These are phyloP conservation scores for Rhodinocichla rosea DNA, from an alignment of 2,113 vertebrate species.

Conservation along the genomic window DNA sequence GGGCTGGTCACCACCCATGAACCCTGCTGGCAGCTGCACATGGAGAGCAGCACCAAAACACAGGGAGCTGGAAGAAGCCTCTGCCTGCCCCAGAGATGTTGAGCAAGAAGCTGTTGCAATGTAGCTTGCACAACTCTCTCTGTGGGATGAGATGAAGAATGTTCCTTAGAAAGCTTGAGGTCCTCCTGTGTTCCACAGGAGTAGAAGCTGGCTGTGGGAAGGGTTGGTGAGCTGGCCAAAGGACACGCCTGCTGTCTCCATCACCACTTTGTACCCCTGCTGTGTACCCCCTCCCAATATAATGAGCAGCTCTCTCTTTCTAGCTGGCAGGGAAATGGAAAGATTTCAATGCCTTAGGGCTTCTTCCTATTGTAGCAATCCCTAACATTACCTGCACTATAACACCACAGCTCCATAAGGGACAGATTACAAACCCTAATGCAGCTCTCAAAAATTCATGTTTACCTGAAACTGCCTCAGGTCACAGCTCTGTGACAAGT, in stretches of 20 bases:
- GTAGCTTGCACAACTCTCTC: background rate
- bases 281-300: background rate
- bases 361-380: background rate
- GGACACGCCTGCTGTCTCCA: background rate
- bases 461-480: background rate
- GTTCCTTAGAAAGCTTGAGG: background rate
- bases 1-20: background rate
- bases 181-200: background rate
- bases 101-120: background rate
- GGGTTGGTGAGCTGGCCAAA: background rate
- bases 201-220: background rate
- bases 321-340: background rate
- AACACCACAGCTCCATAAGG: background rate
- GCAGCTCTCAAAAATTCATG: background rate
- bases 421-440: background rate
- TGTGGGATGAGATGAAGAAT: background rate
- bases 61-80: background rate
- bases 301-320: background rate
- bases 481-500: background rate
- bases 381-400: background rate
- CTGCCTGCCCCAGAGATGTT: background rate
- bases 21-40: background rate
- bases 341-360: background rate
- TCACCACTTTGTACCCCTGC: background rate
- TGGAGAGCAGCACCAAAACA: background rate